These are phyloP conservation scores for Nymphalis io DNA, from an alignment of 1,140 invertebrate genomes.

Conservation along the genomic window DNA sequence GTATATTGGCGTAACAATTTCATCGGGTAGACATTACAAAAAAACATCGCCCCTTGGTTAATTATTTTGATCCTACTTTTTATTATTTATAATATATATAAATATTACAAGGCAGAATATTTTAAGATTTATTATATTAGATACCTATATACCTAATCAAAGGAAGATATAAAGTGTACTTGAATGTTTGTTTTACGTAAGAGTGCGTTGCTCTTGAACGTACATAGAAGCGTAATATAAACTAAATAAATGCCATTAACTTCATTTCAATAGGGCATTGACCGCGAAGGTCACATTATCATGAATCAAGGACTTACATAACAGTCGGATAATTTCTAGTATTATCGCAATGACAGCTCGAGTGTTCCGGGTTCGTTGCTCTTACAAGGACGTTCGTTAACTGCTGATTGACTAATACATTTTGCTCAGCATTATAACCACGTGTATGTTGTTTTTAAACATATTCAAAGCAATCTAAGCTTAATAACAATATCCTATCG, in stretches of 20 bases:
- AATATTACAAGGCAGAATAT: too few species aligned
- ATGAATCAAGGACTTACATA: slow-evolving; percentile 64
- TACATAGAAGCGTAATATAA: slow-evolving; percentile 29
- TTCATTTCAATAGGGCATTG: slow-evolving; percentile 51
- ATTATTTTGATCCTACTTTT: too few species aligned
- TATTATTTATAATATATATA: too few species aligned
- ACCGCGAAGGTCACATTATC: slow-evolving; percentile 65
- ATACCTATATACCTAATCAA: too few species aligned
- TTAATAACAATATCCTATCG: slow-evolving; percentile 10
- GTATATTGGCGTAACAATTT: too few species aligned
- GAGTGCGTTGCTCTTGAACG: slow-evolving; percentile 29
- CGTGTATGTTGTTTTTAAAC: slow-evolving; percentile 39
- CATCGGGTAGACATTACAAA: too few species aligned
- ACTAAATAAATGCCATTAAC: slow-evolving; percentile 43
- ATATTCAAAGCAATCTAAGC: slow-evolving; percentile 16
- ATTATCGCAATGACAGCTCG: slow-evolving; percentile 49
- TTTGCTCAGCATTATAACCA: slow-evolving; percentile 51
- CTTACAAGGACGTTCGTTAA: slow-evolving; percentile 65
- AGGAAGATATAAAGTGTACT: slow-evolving; percentile 4
- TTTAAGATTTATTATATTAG: too few species aligned
- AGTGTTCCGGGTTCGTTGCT: slow-evolving; percentile 68
- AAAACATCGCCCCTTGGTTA: too few species aligned
- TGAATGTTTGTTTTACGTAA: slow-evolving; percentile 28
- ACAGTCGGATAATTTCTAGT: slow-evolving; percentile 59
- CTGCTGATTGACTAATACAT: slow-evolving; percentile 46